Evolutionary conservation across 2,888 invertebrate genomes (phyloP).

Genomic region (Cryptus armator): DNA sequence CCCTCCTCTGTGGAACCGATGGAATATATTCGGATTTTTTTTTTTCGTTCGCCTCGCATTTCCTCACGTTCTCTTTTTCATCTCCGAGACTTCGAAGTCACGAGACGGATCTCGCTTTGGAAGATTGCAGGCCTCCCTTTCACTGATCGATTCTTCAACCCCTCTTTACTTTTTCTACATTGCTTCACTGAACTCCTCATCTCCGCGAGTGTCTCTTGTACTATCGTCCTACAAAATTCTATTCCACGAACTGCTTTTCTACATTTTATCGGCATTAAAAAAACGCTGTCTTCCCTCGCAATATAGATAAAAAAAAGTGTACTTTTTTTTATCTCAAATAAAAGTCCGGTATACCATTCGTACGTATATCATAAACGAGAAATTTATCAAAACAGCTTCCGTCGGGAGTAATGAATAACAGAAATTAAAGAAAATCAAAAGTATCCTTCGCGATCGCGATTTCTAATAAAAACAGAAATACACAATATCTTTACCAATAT

Average conservation of each 20-base stretch:
- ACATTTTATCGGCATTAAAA: not conserved
- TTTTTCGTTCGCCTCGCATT: not conserved
- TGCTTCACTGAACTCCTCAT: conserved; percentile 3
- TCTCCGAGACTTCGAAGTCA: not conserved
- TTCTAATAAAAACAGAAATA: no score
- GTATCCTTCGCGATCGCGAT: no score
- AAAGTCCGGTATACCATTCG: no score
- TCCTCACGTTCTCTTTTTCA: not conserved
- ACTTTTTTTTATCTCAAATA: no score
- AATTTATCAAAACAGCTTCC: no score
- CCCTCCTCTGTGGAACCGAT: not conserved
- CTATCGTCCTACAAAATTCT: conserved; percentile 10
- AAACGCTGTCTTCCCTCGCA: not conserved
- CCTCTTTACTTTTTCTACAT: conserved; percentile 8
- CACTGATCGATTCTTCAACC: conserved; percentile 16
- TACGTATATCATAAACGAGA: no score
- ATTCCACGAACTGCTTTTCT: not conserved
- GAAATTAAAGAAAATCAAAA: no score
- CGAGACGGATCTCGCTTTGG: conserved; percentile 20
- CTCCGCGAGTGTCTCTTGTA: not conserved
- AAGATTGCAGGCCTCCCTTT: conserved; percentile 22
- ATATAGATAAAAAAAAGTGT: not conserved
- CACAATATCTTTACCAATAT: no score
- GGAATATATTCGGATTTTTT: conserved; percentile 27
- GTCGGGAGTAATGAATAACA: no score